These are phyloP conservation scores for Cataglyphis cursor DNA, from an alignment of 2,888 invertebrate genomes.

Conservation along the genomic window DNA sequence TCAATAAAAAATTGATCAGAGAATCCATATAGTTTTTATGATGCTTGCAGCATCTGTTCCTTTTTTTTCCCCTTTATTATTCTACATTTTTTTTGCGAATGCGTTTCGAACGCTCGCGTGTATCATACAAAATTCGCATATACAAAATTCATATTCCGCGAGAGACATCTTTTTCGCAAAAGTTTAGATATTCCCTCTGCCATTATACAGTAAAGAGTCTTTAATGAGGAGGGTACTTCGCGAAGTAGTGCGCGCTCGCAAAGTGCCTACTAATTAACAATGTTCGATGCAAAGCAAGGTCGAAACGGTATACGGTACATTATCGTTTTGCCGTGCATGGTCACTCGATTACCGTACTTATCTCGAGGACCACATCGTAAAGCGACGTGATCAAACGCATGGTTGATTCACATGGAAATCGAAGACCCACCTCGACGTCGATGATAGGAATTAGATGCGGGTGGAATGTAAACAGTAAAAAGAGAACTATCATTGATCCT, in stretches of 20 bases:
- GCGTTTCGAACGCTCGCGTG: not conserved
- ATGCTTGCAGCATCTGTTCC: not conserved
- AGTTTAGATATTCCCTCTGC: conserved; percentile 37
- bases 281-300: conserved; percentile 58
- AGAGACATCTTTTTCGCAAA: conserved; percentile 13
- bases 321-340: conserved; percentile 32
- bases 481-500: not conserved
- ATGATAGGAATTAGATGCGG: conserved; percentile 25
- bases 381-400: conserved; percentile 63
- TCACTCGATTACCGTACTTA: conserved; percentile 69
- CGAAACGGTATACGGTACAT: conserved; percentile 55
- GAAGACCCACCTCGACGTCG: conserved; percentile 5
- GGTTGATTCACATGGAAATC: conserved; percentile 42
- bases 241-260: conserved; percentile 31
- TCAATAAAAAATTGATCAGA: not conserved
- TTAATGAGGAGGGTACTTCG: conserved; percentile 12
- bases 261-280: conserved; percentile 66
- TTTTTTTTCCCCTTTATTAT: not conserved
- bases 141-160: conserved; percentile 14
- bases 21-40: not conserved
- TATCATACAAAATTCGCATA: not conserved
- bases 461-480: not conserved
- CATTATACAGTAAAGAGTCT: conserved; percentile 28
- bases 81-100: not conserved
- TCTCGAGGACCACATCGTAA: conserved; percentile 51